Conservation (phyloP, 2,113 vertebrate species). For the Willisornis vidua region DNA sequence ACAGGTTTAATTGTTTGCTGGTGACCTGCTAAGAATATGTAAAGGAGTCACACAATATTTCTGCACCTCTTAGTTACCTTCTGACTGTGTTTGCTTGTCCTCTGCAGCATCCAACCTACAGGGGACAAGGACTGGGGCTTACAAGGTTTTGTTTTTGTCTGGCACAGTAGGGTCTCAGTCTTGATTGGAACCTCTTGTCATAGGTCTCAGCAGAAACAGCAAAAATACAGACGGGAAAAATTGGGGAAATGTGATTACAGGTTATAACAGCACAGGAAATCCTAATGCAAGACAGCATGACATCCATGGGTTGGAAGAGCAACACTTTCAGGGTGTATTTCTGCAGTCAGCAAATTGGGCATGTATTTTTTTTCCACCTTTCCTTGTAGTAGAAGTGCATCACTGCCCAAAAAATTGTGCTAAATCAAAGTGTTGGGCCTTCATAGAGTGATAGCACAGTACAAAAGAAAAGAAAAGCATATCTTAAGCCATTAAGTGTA, state of each 20-base stretch:
- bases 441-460: background rate
- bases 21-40: background rate
- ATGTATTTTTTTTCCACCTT: background rate
- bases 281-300: background rate
- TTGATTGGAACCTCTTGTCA: conserved; percentile 8
- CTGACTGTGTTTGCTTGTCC: background rate
- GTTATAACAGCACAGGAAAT: background rate
- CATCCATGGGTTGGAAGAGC: background rate
- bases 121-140: background rate
- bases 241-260: background rate
- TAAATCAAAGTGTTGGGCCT: background rate
- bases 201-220: background rate
- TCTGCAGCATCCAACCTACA: background rate
- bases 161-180: background rate
- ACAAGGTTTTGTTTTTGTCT: background rate
- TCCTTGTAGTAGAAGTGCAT: background rate
- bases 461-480: background rate
- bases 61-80: background rate
- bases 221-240: background rate
- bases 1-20: background rate
- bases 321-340: background rate
- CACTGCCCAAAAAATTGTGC: background rate
- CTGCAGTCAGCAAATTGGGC: background rate
- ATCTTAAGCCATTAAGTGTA: background rate
- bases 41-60: background rate